phyloP scores from a whole-genome alignment of 2,113 vertebrate genomes.

The Mobula birostris region DNA sequence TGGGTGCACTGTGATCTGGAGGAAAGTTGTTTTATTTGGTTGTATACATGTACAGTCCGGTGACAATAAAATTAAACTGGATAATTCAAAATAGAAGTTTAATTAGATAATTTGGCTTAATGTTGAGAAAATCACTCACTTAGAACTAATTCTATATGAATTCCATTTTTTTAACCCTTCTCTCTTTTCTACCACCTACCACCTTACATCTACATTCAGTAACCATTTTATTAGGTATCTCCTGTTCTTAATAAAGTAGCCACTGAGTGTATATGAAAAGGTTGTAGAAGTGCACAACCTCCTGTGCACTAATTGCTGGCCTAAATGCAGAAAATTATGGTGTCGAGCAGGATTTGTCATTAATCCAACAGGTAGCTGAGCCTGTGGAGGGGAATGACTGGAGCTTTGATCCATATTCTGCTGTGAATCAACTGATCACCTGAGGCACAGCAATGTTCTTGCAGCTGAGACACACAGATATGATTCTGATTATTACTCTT shows the following conservation, averaged over 20 bases:
- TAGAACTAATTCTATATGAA: no score
- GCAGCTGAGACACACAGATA: neutral
- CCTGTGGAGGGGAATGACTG: neutral
- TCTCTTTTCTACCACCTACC: no score
- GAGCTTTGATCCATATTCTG: neutral
- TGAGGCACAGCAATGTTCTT: neutral
- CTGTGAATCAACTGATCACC: neutral
- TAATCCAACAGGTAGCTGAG: neutral
- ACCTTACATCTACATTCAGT: no score
- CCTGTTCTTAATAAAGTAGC: no score
- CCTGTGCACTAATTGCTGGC: neutral
- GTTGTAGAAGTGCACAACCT: neutral
- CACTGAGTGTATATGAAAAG: no score
- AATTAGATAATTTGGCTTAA: neutral
- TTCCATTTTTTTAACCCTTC: no score
- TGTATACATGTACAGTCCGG: no score
- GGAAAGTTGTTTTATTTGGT: no score
- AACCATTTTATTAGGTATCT: no score
- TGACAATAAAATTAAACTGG: no score
- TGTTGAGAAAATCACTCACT: neutral
- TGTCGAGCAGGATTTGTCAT: neutral
- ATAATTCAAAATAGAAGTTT: neutral
- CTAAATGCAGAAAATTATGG: neutral
- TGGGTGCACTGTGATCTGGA: no score
- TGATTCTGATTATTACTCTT: neutral